Percentiles rank a stretch among this genome's conserved stretches.
Conservation (phyloP, 2,888 invertebrate species). For the Chydorus sphaericus region DNA sequence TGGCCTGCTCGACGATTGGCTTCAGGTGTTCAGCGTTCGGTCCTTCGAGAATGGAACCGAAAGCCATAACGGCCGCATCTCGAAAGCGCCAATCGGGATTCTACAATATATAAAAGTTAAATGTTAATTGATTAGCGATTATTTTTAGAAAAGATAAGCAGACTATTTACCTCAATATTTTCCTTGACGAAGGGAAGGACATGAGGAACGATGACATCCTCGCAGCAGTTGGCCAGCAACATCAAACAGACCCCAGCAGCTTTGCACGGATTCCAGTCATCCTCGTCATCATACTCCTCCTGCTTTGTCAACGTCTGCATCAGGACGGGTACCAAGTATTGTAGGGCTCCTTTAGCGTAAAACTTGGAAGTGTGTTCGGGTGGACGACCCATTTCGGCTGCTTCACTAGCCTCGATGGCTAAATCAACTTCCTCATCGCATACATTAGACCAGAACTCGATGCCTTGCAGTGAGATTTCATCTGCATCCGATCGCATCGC, state of each 20-base stretch:
- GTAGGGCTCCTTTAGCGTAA: constrained; percentile 96
- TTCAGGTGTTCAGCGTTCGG: constrained; percentile 73
- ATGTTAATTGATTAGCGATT: too few species aligned
- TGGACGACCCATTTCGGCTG: constrained; percentile 82
- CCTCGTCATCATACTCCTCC: constrained; percentile 93
- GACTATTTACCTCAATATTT: constrained; percentile 59
- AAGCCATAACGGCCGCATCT: constrained; percentile 98
- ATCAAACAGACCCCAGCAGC: constrained; percentile 97
- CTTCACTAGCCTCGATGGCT: constrained; percentile 85
- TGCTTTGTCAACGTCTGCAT: constrained; percentile 90
- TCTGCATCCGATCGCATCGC: constrained; percentile 96
- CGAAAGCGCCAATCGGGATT: constrained; percentile 80
- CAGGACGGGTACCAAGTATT: constrained; percentile 84
- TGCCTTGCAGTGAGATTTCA: constrained; percentile 92
- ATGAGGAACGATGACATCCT: constrained; percentile 88
- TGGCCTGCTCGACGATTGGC: constrained; percentile 88
- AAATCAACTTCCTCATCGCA: constrained; percentile 98
- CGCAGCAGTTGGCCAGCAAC: constrained; percentile 92
- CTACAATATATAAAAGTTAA: too few species aligned
- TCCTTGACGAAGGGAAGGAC: constrained; percentile 91
- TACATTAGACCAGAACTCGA: constrained; percentile 99
- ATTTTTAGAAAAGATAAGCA: too few species aligned
- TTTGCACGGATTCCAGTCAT: constrained; percentile 99
- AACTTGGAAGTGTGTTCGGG: constrained; percentile 83
- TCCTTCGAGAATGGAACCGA: constrained; percentile 78